These are phyloP conservation scores for Bombus waltoni DNA, from an alignment of 1,140 invertebrate genomes.

Conservation along the genomic window DNA sequence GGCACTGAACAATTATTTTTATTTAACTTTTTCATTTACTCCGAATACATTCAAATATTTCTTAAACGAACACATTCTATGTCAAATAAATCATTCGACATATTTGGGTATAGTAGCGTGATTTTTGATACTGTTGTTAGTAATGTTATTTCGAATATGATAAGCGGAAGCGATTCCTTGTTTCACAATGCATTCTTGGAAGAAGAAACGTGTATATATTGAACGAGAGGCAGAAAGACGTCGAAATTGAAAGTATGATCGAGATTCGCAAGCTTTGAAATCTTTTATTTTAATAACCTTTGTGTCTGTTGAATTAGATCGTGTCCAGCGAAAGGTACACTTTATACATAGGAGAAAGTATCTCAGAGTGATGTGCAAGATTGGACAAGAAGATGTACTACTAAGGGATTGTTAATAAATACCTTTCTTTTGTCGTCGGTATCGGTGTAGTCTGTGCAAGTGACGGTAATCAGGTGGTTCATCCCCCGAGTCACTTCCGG, in stretches of 20 bases:
- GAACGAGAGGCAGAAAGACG: background rate
- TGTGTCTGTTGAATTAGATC: background rate
- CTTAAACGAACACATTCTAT: background rate
- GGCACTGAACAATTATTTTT: background rate
- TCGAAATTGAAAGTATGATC: background rate
- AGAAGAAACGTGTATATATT: conserved; percentile 10
- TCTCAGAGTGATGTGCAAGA: conserved; percentile 43
- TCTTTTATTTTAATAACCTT: background rate
- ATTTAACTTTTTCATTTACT: background rate
- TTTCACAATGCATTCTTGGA: conserved; percentile 8
- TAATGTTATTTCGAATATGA: conserved; percentile 25
- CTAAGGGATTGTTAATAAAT: conserved; percentile 53
- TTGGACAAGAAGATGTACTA: conserved; percentile 20
- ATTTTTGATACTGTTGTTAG: conserved; percentile 3
- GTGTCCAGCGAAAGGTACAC: conserved; percentile 28
- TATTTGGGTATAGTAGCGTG: conserved; percentile 33
- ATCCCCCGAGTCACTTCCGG: conserved; percentile 85
- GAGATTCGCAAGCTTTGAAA: background rate
- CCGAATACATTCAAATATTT: background rate
- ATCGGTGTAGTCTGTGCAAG: conserved; percentile 87
- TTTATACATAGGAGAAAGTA: background rate
- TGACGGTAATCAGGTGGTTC: conserved; percentile 87
- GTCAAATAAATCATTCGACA: background rate
- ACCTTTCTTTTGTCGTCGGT: conserved; percentile 90
- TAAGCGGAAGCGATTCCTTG: conserved; percentile 44